Evolutionary conservation across 2,797 vertebrate genomes (phyloP), one percentile per base, ranked within the genome.

Genomic region (Dendrocincla fuliginosa): DNA sequence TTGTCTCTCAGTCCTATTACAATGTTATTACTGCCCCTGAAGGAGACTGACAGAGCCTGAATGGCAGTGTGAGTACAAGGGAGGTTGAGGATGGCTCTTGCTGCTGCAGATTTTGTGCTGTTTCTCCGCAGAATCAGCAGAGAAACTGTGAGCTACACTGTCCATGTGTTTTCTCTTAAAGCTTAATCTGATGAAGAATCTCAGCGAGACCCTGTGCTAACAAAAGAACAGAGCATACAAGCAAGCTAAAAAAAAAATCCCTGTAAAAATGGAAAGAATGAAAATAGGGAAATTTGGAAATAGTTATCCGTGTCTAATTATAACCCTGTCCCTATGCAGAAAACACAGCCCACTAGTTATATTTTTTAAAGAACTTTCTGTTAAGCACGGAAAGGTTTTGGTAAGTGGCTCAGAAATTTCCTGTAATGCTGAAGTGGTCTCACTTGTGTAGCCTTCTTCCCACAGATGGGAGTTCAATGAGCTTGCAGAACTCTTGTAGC

Each of bases 1-100:
- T 96, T 96, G 83, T 94, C 71, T 95, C 92, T 74, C 16, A 4
- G 90, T 89, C 77, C 94, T 79, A 96, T 98, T 97, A 97, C 96
- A 87, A 97, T 94, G 94, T 88, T 96, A 96, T 98, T 98, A 95
- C 90, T 95, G 76, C 83, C 92, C 69, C 61, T 86, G 75, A 89
- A 95, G 95, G 86, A 89, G 74, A 33, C 93, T 87, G 80, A 84
- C 89, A 87, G 81, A 76, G 89, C 75, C 86, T 95, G 83, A 97
- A 95, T 95, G 73, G 75, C 76, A 63, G 44, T 1, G 7, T 95
- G 53, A 94, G 60, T 63, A 39, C 3, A 2, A 64, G 42, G 63
- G 49, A 67, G 47, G 70, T 42, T 95, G 84, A 91, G 93, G 78
- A 47, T 65, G 94, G 82, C 55, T 77, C 85, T 96, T 71, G 70